phyloP scores from a whole-genome alignment of 2,888 invertebrate species.

The Drosophila trichaetosa region DNA sequence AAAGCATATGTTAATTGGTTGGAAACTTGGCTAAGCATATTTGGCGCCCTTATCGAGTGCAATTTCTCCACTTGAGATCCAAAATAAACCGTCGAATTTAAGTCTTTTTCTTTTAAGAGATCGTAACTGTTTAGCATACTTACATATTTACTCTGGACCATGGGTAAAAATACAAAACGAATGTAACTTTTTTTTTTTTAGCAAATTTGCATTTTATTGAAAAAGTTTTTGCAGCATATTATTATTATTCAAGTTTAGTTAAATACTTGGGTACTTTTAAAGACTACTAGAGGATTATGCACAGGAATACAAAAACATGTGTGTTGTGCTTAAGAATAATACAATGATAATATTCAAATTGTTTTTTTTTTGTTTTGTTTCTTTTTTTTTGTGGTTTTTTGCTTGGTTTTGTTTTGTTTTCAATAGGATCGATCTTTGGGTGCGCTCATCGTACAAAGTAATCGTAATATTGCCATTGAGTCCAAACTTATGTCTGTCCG shows the following conservation, averaged over 20 bases:
- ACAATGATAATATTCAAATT: constrained; percentile 47
- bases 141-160: no score
- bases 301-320: constrained; percentile 58
- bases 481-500: constrained; percentile 64
- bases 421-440: constrained; percentile 57
- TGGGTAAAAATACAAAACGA: not conserved
- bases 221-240: constrained; percentile 47
- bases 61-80: not conserved
- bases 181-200: constrained; percentile 10
- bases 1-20: not conserved
- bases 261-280: constrained; percentile 59
- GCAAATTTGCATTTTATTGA: constrained; percentile 55
- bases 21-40: not conserved
- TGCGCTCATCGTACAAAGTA: constrained; percentile 33
- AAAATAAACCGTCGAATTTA: not conserved
- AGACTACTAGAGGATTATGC: constrained; percentile 65
- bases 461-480: constrained; percentile 56
- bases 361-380: constrained; percentile 2
- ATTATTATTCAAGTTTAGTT: constrained; percentile 43
- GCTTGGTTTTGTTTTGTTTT: constrained; percentile 5
- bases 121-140: not conserved
- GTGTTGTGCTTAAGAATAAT: constrained; percentile 44
- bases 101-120: not conserved
- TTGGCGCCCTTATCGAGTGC: not conserved
- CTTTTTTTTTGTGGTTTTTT: not conserved